A percentile compares a stretch with the other conserved stretches of the same genome.
phyloP scores from a whole-genome alignment of 1,140 invertebrate genomes.

The Pomacea maculata region DNA sequence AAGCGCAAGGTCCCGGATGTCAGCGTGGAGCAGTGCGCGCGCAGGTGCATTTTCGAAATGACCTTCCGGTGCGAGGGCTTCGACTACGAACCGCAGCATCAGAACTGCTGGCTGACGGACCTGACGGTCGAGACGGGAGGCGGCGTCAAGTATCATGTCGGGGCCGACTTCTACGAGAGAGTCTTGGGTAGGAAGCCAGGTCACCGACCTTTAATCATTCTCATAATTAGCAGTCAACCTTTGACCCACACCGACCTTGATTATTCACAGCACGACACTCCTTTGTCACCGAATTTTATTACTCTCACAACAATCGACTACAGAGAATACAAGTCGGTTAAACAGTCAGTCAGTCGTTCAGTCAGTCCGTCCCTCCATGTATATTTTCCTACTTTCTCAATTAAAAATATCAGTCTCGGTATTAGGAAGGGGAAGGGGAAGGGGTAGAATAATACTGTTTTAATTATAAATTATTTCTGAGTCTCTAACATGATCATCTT shows the following conservation, averaged over 20 bases:
- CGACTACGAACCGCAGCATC: conserved; percentile 47
- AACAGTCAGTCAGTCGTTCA: no score
- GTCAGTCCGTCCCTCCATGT: no score
- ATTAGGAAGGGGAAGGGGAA: no score
- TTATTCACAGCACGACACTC: background rate
- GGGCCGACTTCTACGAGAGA: conserved; percentile 55
- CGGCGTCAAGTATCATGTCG: conserved; percentile 37
- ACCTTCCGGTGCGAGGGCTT: conserved; percentile 58
- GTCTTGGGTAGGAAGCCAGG: conserved; percentile 41
- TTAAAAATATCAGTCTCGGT: no score
- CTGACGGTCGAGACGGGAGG: conserved; percentile 37
- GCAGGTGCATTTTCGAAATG: conserved; percentile 57
- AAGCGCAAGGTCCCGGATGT: conserved; percentile 47
- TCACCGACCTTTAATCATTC: background rate
- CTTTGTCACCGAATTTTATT: background rate
- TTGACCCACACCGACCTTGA: background rate
- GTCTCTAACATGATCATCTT: no score
- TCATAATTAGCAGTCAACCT: background rate
- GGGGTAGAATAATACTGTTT: no score
- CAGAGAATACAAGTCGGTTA: no score
- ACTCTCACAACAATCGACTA: no score
- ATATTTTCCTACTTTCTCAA: no score
- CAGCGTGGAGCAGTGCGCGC: conserved; percentile 56
- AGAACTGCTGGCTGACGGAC: conserved; percentile 56
- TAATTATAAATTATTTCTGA: no score